These are phyloP conservation scores for Phyllotreta striolata DNA, from an alignment of 2,888 invertebrate species.

Conservation along the genomic window DNA sequence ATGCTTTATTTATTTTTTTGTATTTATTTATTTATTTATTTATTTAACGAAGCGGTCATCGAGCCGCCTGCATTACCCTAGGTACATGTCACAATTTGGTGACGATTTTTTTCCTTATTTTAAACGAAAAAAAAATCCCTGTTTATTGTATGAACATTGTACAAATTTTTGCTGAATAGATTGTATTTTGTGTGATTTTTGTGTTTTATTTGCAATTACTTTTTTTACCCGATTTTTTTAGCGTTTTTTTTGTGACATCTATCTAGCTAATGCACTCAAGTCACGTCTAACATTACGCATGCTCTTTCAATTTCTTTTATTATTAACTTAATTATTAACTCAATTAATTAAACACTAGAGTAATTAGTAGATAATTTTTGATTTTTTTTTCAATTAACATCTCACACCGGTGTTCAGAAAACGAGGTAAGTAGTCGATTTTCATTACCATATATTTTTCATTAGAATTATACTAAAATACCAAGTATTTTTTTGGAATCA, in stretches of 20 bases:
- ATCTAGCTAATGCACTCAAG: constrained; percentile 53
- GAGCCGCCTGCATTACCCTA: constrained; percentile 58
- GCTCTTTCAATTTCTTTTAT: constrained; percentile 19
- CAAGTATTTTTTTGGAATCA: constrained; percentile 3
- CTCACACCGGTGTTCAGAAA: no score
- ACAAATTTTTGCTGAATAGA: constrained; percentile 43
- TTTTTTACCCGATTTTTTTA: constrained; percentile 31
- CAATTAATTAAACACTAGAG: neutral
- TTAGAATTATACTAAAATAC: neutral
- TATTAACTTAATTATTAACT: constrained; percentile 1
- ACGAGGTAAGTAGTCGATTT: no score
- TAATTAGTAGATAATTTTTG: constrained; percentile 4
- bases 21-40: constrained; percentile 66
- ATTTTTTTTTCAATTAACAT: no score
- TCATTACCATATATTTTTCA: no score
- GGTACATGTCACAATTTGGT: constrained; percentile 62
- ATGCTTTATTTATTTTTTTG: constrained; percentile 53
- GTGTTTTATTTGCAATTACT: constrained; percentile 39
- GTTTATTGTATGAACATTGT: constrained; percentile 42
- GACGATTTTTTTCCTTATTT: constrained; percentile 46
- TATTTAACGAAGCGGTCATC: constrained; percentile 47
- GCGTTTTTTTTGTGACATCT: constrained; percentile 57
- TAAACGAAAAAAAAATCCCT: constrained; percentile 21
- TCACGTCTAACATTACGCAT: constrained; percentile 38
- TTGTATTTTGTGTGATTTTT: constrained; percentile 36